phyloP scores from a whole-genome alignment of 2,888 invertebrate genomes.

The Elysia crispata region DNA sequence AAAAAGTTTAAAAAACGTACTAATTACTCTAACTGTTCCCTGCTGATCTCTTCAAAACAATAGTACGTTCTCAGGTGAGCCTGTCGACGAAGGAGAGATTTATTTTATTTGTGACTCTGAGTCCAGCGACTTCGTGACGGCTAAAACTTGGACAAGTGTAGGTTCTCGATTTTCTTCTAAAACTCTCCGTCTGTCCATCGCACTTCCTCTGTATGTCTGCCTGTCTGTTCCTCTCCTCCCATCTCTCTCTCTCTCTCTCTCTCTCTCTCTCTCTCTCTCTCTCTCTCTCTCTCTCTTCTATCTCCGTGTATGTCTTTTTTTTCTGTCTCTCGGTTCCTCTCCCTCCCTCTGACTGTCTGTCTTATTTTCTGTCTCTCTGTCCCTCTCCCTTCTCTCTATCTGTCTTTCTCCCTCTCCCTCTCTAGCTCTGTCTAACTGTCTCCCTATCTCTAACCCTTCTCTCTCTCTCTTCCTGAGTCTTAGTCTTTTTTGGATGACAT shows the following conservation, averaged over 20 bases:
- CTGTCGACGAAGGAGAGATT: too few relatives aligned
- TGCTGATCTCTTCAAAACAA: too few relatives aligned
- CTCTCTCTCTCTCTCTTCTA: neutral
- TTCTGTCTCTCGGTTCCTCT: conserved; percentile 11
- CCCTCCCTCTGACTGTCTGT: conserved; percentile 21
- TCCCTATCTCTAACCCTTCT: neutral
- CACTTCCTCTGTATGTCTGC: too few relatives aligned
- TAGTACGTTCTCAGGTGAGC: too few relatives aligned
- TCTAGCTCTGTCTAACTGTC: neutral
- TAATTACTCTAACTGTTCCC: too few relatives aligned
- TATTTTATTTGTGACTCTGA: too few relatives aligned
- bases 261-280: neutral
- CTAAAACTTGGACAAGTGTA: too few relatives aligned
- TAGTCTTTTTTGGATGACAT: neutral
- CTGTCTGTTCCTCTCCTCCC: too few relatives aligned
- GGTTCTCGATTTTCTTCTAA: too few relatives aligned
- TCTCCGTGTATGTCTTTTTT: neutral
- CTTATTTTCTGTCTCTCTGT: conserved; percentile 13
- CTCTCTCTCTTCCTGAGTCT: neutral
- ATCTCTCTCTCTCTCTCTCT: neutral
- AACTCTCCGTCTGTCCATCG: too few relatives aligned
- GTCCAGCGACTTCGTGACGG: too few relatives aligned
- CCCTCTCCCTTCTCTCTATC: conserved; percentile 10
- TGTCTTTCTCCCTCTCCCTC: neutral
- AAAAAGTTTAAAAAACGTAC: too few relatives aligned